Evolutionary conservation across 2,797 vertebrate species (phyloP).

Genomic region (Anguilla megastoma): DNA sequence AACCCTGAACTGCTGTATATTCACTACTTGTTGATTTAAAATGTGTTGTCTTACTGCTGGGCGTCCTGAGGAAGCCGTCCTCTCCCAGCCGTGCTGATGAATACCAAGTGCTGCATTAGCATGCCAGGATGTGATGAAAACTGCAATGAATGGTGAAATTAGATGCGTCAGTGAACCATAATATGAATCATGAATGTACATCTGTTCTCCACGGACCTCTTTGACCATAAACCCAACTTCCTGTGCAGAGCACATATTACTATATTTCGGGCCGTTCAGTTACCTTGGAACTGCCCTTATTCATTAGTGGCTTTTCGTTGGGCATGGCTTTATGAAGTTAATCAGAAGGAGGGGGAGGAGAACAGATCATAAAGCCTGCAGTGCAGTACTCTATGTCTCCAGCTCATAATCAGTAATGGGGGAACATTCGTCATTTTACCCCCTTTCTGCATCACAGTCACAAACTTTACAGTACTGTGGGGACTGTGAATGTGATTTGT

Average conservation of each 20-base stretch:
- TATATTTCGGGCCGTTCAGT: neutral
- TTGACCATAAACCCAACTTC: slow-evolving; percentile 1
- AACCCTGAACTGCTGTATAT: neutral
- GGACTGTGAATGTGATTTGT: neutral
- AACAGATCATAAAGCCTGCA: neutral
- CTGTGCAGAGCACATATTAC: neutral
- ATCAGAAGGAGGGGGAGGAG: neutral
- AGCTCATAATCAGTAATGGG: neutral
- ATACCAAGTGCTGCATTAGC: neutral
- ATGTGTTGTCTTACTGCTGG: neutral
- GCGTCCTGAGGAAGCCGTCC: neutral
- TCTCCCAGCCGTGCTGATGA: neutral
- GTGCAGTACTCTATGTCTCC: neutral
- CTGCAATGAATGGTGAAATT: slow-evolving; percentile 8
- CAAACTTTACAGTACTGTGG: neutral
- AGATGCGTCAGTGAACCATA: slow-evolving; percentile 3
- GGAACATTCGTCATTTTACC: neutral
- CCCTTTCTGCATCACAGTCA: neutral
- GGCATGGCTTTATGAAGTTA: neutral
- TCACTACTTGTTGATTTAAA: neutral
- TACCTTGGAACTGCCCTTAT: neutral
- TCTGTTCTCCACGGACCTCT: neutral
- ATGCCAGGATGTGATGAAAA: slow-evolving; percentile 3
- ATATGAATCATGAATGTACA: neutral
- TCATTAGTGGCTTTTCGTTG: neutral